Evolutionary conservation across 2,888 invertebrate species (phyloP), one percentile per base, ranked within the genome.

Genomic region (Barypeithes pellucidus): DNA sequence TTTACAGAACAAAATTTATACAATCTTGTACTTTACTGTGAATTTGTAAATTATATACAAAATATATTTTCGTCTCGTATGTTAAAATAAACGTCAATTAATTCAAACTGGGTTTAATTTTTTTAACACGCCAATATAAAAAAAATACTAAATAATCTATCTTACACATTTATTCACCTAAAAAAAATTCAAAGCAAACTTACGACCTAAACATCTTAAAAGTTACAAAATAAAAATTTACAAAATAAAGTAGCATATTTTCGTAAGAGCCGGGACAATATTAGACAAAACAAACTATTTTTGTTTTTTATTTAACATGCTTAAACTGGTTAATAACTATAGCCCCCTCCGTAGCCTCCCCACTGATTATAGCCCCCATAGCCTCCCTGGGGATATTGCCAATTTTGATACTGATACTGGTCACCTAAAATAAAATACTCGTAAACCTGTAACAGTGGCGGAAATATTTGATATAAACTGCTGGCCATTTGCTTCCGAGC

Each of bases 331-430:
- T 80, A 82, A 68, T 86, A 86, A 39, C 84, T 82, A 75, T 86
- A 86, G 12, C 85, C 87, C 36, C 87, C 86, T 73, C 87, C 84
- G 75, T 90, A 90, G 45, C 89, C 88, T 61, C 90, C 88, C 90
- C 90, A 90, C 77, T 90, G 90, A 74, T 89, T 88, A 77, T 90
- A 90, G 65, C 88, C 85, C 78, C 89, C 89, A 59, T 87, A 85
- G 61, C 87, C 85, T 0, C 89, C 87, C 71, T 89, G 89, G 18
- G 89, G 88, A 77, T 88, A 88, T 75, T 89, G 89, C 90, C 90
- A 90, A 78, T 89, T 89, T 81, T 89, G 89, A 79, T 90, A 90
- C 75, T 87, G 86, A 78, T 89, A 89, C 73, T 89, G 88, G 65
- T 86, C 87, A 67, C 88, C 74, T 62, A 22, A 59, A 36, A 59